Percentiles rank a stretch among this genome's conserved stretches.
Evolutionary conservation across 2,888 invertebrate genomes (phyloP).

Genomic region (Blastobasis adustella): DNA sequence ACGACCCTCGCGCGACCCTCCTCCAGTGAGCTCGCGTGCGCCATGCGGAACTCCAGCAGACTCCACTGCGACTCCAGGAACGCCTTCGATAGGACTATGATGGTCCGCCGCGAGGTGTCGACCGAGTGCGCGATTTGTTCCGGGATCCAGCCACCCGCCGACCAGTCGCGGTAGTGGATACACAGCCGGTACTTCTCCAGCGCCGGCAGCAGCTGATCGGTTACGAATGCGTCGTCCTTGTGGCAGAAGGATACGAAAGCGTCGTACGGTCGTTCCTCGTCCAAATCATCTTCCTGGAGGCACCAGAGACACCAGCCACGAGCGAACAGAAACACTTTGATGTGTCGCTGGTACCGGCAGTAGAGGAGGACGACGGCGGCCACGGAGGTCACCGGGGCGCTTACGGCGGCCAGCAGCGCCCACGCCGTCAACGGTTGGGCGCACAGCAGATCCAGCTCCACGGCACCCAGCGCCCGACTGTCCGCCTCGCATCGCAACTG

Average conservation of each 20-base stretch:
- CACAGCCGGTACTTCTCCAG: slow-evolving; percentile 79
- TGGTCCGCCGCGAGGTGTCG: slow-evolving; percentile 75
- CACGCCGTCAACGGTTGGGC: slow-evolving; percentile 11
- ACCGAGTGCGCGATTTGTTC: slow-evolving; percentile 81
- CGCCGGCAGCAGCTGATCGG: slow-evolving; percentile 78
- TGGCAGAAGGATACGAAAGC: slow-evolving; percentile 88
- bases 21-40: slow-evolving; percentile 38
- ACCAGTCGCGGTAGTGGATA: slow-evolving; percentile 84
- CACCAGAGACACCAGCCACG: slow-evolving; percentile 14
- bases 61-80: slow-evolving; percentile 66
- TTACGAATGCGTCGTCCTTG: slow-evolving; percentile 82
- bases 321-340: slow-evolving; percentile 19
- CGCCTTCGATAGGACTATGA: slow-evolving; percentile 23
- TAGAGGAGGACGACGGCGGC: slow-evolving; percentile 9
- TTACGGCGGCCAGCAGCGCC: slow-evolving; percentile 11
- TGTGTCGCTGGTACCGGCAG: slow-evolving; percentile 18
- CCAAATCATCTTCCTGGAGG: slow-evolving; percentile 15
- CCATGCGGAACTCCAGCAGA: slow-evolving; percentile 79
- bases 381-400: slow-evolving; percentile 7
- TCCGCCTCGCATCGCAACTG: slow-evolving; percentile 13
- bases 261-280: slow-evolving; percentile 71
- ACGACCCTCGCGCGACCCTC: slow-evolving; percentile 79
- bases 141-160: slow-evolving; percentile 83
- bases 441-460: slow-evolving; percentile 22
- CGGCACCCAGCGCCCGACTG: slow-evolving; percentile 5